Conservation (phyloP, 2,888 invertebrate genomes). For the Eupithecia inturbata region DNA sequence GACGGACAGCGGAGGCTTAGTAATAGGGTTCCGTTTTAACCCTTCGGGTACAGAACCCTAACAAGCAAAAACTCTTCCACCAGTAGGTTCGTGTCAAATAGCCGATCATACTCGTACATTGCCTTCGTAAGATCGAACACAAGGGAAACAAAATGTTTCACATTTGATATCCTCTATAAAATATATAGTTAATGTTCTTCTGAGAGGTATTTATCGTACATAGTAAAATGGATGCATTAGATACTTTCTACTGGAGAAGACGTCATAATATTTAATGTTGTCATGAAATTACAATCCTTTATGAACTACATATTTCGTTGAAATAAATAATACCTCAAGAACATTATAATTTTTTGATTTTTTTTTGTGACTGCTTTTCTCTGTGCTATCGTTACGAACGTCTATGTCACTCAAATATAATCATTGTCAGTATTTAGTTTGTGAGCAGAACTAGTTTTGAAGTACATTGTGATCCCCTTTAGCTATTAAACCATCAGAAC, state of each 20-base stretch:
- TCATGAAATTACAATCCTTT: slow-evolving; percentile 47
- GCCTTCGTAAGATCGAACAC: slow-evolving; percentile 1
- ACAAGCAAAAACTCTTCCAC: not conserved
- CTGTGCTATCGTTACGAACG: not conserved
- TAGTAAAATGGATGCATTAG: slow-evolving; percentile 56
- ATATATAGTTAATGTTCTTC: slow-evolving; percentile 19
- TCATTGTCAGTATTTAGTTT: not conserved
- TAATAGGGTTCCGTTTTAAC: too few species aligned
- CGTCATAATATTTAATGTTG: slow-evolving; percentile 58
- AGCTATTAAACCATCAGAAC: not conserved
- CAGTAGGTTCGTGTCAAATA: not conserved
- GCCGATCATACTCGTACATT: not conserved
- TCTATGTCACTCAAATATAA: not conserved
- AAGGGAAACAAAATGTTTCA: not conserved
- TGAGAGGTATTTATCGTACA: slow-evolving; percentile 57
- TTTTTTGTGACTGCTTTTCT: not conserved
- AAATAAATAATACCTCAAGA: not conserved
- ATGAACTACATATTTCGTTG: not conserved
- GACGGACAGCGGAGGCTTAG: too few species aligned
- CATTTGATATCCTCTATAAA: not conserved
- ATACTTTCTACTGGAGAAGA: slow-evolving; percentile 47
- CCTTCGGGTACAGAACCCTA: too few species aligned
- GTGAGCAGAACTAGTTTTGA: not conserved
- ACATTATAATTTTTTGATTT: not conserved
- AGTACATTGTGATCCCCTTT: not conserved